phyloP scores from a whole-genome alignment of 2,888 invertebrate species.

The Dryobotodes eremita region DNA sequence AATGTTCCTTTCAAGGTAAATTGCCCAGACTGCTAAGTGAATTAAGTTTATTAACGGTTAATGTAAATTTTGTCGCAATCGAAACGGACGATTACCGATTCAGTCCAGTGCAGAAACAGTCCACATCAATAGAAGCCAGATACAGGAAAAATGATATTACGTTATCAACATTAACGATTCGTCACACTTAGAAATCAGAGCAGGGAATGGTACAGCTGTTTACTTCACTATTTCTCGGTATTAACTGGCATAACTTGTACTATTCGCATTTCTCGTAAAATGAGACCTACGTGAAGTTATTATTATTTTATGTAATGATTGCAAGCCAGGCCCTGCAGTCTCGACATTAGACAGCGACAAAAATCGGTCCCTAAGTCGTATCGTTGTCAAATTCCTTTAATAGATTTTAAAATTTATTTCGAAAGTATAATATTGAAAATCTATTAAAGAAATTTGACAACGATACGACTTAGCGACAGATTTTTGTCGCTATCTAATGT shows the following conservation, averaged over 20 bases:
- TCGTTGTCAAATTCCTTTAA: too few relatives aligned
- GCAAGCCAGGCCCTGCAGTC: too few relatives aligned
- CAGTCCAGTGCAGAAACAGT: slow-evolving; percentile 26
- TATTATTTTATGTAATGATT: slow-evolving; percentile 22
- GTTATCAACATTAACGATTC: slow-evolving; percentile 56
- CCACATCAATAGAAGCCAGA: slow-evolving; percentile 49
- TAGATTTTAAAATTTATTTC: too few relatives aligned
- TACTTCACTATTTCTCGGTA: slow-evolving; percentile 50
- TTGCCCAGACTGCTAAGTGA: slow-evolving; percentile 21
- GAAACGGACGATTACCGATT: slow-evolving; percentile 37
- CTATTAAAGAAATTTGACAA: too few relatives aligned
- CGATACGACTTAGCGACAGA: too few relatives aligned
- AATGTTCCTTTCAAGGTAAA: slow-evolving; percentile 43
- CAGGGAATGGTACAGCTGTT: slow-evolving; percentile 44
- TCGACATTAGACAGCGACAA: too few relatives aligned
- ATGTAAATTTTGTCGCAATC: slow-evolving; percentile 33
- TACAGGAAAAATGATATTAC: slow-evolving; percentile 59
- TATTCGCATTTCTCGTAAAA: slow-evolving; percentile 41
- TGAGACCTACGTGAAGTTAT: slow-evolving; percentile 28
- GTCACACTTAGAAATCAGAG: slow-evolving; percentile 58
- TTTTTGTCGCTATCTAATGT: too few relatives aligned
- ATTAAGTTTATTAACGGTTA: slow-evolving; percentile 35
- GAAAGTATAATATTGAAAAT: too few relatives aligned
- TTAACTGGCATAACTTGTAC: slow-evolving; percentile 18
- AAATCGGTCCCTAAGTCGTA: too few relatives aligned